Evolutionary conservation across 2,888 invertebrate species (phyloP).

Genomic region (Torymus aiolomorphi): DNA sequence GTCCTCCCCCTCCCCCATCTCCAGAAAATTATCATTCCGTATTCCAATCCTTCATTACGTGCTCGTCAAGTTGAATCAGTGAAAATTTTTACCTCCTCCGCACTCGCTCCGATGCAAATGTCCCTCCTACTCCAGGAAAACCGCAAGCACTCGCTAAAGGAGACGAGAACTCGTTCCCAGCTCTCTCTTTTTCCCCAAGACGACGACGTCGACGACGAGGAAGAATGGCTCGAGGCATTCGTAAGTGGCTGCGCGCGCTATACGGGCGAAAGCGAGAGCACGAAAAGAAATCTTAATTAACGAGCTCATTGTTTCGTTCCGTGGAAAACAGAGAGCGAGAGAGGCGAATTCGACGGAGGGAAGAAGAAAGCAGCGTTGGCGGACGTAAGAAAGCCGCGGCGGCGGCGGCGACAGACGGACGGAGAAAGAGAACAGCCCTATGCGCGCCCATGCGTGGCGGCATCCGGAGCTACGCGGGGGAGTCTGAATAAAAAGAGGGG

Average conservation of each 20-base stretch:
- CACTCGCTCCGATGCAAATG: conserved; percentile 45
- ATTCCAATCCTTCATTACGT: conserved; percentile 52
- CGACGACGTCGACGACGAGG: conserved; percentile 5
- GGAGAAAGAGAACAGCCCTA: not conserved
- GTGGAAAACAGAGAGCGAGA: conserved; percentile 78
- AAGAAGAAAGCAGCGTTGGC: not conserved
- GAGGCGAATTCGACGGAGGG: conserved; percentile 68
- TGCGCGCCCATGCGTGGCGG: conserved; percentile 27
- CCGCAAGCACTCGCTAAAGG: not conserved
- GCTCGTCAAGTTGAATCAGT: conserved; percentile 48
- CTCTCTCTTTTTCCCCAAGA: conserved; percentile 14
- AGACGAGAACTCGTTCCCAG: not conserved
- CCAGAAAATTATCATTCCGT: conserved; percentile 47
- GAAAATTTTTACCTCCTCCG: conserved; percentile 46
- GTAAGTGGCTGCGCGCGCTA: conserved; percentile 43
- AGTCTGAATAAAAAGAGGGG: conserved; percentile 13
- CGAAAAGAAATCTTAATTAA: conserved; percentile 88
- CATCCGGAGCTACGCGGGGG: conserved; percentile 1
- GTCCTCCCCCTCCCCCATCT: not conserved
- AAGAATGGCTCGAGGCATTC: conserved; percentile 59
- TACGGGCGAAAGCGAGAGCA: conserved; percentile 24
- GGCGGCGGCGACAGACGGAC: not conserved
- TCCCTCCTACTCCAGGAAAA: conserved; percentile 2
- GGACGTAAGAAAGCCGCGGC: not conserved
- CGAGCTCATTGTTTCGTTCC: conserved; percentile 84